Evolutionary conservation across 2,888 invertebrate genomes (phyloP).

Genomic region (Didymodactylos carnosus): DNA sequence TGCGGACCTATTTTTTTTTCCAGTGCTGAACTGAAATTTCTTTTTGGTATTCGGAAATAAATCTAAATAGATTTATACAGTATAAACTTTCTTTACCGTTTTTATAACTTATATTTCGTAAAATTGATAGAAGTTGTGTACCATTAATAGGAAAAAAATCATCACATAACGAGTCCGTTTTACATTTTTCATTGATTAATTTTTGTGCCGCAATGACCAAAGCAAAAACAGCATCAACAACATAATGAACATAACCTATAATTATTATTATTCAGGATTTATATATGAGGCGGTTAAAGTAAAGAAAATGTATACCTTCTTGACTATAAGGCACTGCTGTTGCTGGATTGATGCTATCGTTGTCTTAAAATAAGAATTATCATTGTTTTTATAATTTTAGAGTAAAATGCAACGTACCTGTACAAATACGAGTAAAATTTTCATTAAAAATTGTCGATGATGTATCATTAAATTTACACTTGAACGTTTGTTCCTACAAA

Average conservation of each 20-base stretch:
- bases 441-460: not conserved
- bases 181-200: constrained; percentile 20
- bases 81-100: not conserved
- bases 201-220: constrained; percentile 28
- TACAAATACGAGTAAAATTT: not conserved
- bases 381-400: not conserved
- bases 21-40: no score
- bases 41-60: no score
- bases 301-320: no score
- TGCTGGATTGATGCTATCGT: constrained; percentile 1
- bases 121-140: constrained; percentile 42
- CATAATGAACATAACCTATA: constrained; percentile 32
- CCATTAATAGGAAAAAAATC: constrained; percentile 31
- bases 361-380: not conserved
- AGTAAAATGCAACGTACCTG: not conserved
- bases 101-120: constrained; percentile 37
- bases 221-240: constrained; percentile 33
- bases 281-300: no score
- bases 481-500: constrained; percentile 26
- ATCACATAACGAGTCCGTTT: no score
- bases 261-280: no score
- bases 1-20: no score
- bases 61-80: not conserved
- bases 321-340: not conserved
- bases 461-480: constrained; percentile 20